Conservation (phyloP, 2,888 invertebrate species). For the Subacronicta megacephala region DNA sequence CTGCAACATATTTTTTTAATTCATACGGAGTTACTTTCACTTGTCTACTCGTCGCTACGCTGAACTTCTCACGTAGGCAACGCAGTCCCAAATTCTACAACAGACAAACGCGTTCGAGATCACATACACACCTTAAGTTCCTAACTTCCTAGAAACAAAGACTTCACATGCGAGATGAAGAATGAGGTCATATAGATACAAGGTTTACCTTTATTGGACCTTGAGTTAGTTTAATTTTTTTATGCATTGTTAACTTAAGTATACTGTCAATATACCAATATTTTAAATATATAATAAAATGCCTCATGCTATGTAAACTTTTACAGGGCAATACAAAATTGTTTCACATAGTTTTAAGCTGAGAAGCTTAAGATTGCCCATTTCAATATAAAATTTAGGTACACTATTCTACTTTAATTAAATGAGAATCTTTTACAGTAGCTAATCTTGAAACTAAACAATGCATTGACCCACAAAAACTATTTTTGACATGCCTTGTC, state of each 20-base stretch:
- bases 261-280: too few relatives aligned
- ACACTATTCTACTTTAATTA: too few relatives aligned
- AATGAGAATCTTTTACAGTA: too few relatives aligned
- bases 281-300: too few relatives aligned
- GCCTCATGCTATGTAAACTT: too few relatives aligned
- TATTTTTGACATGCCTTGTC: not conserved
- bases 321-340: too few relatives aligned
- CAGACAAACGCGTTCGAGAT: constrained; percentile 27
- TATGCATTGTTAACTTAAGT: not conserved
- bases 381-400: too few relatives aligned
- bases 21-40: constrained; percentile 43
- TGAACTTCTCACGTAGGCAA: constrained; percentile 49
- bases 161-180: not conserved
- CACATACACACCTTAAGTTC: constrained; percentile 31
- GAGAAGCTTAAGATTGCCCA: too few relatives aligned
- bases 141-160: constrained; percentile 6
- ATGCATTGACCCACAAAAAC: not conserved
- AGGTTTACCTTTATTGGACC: not conserved
- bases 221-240: not conserved
- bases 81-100: constrained; percentile 11
- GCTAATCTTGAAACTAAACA: not conserved
- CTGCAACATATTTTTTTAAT: not conserved
- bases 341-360: too few relatives aligned
- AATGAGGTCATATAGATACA: not conserved
- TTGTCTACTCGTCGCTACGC: constrained; percentile 26